These are phyloP conservation scores for Bombus cullumanus DNA, from an alignment of 1,140 invertebrate species.

Conservation along the genomic window DNA sequence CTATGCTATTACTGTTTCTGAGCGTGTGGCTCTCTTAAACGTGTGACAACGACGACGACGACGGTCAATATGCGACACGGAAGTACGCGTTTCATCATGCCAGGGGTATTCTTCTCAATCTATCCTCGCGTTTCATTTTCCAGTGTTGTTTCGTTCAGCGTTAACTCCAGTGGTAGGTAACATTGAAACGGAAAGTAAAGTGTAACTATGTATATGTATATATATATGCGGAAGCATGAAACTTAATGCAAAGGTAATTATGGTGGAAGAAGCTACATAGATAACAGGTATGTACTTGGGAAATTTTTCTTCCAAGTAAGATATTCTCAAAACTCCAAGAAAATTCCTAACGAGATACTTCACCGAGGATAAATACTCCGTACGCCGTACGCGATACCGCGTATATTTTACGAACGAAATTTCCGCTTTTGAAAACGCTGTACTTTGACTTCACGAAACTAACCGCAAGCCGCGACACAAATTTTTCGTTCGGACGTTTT, in stretches of 20 bases:
- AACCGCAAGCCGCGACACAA: background rate
- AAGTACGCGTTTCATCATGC: slow-evolving; percentile 42
- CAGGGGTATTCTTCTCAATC: slow-evolving; percentile 16
- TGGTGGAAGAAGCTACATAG: no score
- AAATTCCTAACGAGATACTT: background rate
- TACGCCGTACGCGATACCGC: no score
- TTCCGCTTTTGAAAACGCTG: background rate
- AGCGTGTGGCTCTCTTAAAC: no score
- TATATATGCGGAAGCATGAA: no score
- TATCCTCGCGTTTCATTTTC: slow-evolving; percentile 35
- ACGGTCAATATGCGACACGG: slow-evolving; percentile 18
- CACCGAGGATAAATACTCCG: background rate
- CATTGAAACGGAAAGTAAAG: background rate
- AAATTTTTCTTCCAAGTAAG: no score
- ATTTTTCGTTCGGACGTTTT: slow-evolving; percentile 11
- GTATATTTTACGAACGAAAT: background rate
- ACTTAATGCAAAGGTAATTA: no score
- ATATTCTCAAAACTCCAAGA: no score
- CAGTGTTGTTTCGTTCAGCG: background rate
- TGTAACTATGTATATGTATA: no score
- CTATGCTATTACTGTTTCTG: no score
- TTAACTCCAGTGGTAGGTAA: background rate
- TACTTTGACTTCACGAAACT: slow-evolving; percentile 1
- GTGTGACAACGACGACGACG: background rate
- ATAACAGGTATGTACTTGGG: no score